phyloP scores from a whole-genome alignment of 2,113 vertebrate species.

The Myotis lucifugus region DNA sequence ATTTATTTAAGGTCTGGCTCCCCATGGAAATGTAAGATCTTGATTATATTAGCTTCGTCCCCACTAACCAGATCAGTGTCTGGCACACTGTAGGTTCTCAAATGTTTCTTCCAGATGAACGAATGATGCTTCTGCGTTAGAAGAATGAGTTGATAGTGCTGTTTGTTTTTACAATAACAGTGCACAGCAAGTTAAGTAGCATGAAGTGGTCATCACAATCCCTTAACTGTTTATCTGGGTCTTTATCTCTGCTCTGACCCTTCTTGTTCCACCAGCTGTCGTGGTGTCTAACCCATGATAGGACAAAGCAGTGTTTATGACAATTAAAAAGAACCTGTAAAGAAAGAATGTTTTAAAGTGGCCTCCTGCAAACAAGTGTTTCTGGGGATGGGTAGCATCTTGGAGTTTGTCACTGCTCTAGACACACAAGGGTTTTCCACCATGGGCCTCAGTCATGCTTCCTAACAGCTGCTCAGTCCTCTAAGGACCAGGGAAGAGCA shows the following conservation, averaged over 20 bases:
- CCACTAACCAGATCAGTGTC: not conserved
- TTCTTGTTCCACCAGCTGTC: not conserved
- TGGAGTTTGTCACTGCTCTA: not conserved
- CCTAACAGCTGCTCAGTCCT: not conserved
- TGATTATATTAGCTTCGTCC: not conserved
- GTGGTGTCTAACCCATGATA: not conserved
- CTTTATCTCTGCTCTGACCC: not conserved
- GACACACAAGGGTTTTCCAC: not conserved
- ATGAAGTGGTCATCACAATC: not conserved
- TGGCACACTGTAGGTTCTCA: not conserved
- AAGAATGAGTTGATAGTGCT: not conserved
- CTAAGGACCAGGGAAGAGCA: not conserved
- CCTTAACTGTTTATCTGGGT: not conserved
- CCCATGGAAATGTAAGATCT: not conserved
- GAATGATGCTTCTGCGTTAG: not conserved
- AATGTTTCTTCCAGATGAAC: not conserved
- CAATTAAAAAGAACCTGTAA: not conserved
- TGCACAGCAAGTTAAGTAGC: not conserved
- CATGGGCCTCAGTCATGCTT: not conserved
- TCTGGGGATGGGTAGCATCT: not conserved
- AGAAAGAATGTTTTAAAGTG: not conserved
- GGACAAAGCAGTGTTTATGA: not conserved
- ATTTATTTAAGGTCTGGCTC: not conserved
- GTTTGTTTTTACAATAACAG: not conserved
- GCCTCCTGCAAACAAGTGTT: not conserved